Base-by-base conservation (phyloP, 2,113 vertebrate genomes). In the Prinia subflava region DNA sequence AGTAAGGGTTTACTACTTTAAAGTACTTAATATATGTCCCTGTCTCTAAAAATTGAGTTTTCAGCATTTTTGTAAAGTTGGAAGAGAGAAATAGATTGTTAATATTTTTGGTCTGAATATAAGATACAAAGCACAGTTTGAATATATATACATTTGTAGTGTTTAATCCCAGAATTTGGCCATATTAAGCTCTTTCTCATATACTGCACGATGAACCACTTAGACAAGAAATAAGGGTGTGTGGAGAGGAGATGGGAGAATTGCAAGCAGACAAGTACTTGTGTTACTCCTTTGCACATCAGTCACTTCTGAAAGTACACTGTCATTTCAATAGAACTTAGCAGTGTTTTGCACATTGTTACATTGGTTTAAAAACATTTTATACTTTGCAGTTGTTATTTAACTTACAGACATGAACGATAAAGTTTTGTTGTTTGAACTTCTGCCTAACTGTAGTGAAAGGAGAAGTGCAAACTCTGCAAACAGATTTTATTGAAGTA, bases 401-500 rank as follows among this genome's bases (percentile, higher is more conserved):
- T 93, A 87, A 92, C 33, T 93, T 83, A 65, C 23, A 90, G 76
- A 70, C 50, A 52, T 11, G 86, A 90, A 78, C 89, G 75, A 19
- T 92, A 73, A 92, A 89, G 37, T 91, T 94, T 52, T 87, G 83
- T 84, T 94, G 37, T 89, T 95, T 97, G 87, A 96, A 94, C 41
- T 92, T 92, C 62, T 94, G 77, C 49, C 49, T 87, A 30, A 87
- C 84, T 89, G 73, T 89, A 68, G 60, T 81, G 87, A 94, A 95
- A 96, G 68, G 64, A 92, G 92, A 89, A 92, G 84, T 94, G 79
- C 2, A 8, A 89, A n/a, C 83, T 92, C 62, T 85, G 81, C 77
- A 95, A 89, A 92, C 83, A 80, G 53, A 84, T 95, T 95, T 96
- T 95, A 92, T 73, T 94, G 89, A 95, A 91, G 87, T 94, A 85